These are phyloP conservation scores for Nestor notabilis DNA, from an alignment of 2,113 vertebrate species.

Conservation along the genomic window DNA sequence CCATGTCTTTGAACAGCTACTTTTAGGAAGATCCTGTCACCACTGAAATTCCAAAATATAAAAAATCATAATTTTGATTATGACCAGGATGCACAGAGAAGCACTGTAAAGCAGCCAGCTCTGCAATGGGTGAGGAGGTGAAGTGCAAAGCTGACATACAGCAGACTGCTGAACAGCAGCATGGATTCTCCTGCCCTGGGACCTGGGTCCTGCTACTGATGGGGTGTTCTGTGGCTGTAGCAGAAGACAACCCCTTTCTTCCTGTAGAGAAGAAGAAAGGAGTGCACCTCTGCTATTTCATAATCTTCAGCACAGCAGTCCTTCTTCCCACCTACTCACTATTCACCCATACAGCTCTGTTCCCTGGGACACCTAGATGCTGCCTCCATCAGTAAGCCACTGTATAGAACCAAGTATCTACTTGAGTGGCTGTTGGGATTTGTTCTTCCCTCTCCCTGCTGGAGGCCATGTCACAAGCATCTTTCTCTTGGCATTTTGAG, in stretches of 20 bases:
- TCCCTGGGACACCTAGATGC: neutral
- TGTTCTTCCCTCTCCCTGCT: neutral
- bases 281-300: neutral
- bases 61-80: rapidly evolving
- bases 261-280: neutral
- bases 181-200: neutral
- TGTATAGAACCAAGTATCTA: neutral
- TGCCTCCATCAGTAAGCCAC: neutral
- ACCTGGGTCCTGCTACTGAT: neutral
- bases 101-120: neutral
- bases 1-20: neutral
- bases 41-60: neutral
- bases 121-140: neutral
- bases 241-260: neutral
- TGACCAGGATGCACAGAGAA: neutral
- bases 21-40: neutral
- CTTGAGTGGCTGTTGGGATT: neutral
- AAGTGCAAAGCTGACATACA: neutral
- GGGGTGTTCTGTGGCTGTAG: neutral
- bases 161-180: neutral
- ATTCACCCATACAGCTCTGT: neutral
- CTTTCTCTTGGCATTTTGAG: neutral
- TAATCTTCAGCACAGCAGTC: neutral
- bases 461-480: neutral
- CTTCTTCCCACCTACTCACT: neutral